Evolutionary conservation across 1,140 invertebrate genomes (phyloP).

Genomic region (Drosophila santomea): DNA sequence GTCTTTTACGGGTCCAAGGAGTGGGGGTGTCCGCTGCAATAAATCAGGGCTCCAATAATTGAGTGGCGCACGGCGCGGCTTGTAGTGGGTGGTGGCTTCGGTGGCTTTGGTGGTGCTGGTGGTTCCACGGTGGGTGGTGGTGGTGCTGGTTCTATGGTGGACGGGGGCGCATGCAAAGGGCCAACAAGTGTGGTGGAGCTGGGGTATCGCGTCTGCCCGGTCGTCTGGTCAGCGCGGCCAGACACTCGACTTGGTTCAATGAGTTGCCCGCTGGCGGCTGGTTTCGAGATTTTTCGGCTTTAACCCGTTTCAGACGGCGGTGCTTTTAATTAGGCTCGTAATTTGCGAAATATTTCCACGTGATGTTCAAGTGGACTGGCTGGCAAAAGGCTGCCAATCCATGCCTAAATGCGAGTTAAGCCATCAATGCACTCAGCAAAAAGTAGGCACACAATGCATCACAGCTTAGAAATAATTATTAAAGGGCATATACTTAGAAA

Average conservation of each 20-base stretch:
- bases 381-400: constrained; percentile 56
- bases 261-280: constrained; percentile 27
- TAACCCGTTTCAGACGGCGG: constrained; percentile 16
- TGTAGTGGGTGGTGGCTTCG: constrained; percentile 9
- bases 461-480: too few species aligned
- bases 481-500: too few species aligned
- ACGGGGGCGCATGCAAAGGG: constrained; percentile 7
- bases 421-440: constrained; percentile 1
- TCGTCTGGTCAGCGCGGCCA: constrained; percentile 65
- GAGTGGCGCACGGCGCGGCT: constrained; percentile 65
- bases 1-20: constrained; percentile 54
- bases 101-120: not conserved
- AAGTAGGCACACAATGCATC: too few species aligned
- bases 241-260: constrained; percentile 69
- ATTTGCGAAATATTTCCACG: constrained; percentile 77
- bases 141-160: not conserved
- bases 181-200: constrained; percentile 58
- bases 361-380: constrained; percentile 61
- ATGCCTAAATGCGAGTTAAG: constrained; percentile 48
- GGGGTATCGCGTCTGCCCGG: constrained; percentile 52
- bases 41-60: constrained; percentile 80
- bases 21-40: constrained; percentile 57
- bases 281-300: constrained; percentile 54
- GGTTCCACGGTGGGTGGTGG: too few species aligned
- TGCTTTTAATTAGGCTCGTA: constrained; percentile 79